Conservation (phyloP, 2,888 invertebrate genomes). For the Cyclophora albipunctata region DNA sequence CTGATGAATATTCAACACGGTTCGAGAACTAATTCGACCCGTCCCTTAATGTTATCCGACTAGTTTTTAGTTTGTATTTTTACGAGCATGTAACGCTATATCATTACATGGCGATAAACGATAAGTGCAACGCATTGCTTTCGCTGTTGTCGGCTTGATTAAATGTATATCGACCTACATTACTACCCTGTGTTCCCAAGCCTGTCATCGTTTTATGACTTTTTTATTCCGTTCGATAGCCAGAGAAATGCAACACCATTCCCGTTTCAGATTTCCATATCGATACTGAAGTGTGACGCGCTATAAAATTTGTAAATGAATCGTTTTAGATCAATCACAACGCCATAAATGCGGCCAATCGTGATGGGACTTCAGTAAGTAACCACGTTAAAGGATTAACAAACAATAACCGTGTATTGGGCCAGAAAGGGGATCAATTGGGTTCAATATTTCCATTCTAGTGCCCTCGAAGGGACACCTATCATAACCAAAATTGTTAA, state of each 20-base stretch:
- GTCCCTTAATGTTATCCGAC: conserved; percentile 35
- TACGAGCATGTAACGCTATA: conserved; percentile 65
- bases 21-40: conserved; percentile 42
- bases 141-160: conserved; percentile 58
- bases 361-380: conserved; percentile 14
- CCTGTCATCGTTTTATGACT: conserved; percentile 68
- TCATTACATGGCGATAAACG: conserved; percentile 62
- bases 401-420: conserved; percentile 6
- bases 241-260: conserved; percentile 66
- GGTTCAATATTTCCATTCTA: conserved; percentile 8
- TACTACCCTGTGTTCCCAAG: conserved; percentile 65
- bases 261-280: conserved; percentile 55
- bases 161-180: conserved; percentile 60
- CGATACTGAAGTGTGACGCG: conserved; percentile 44
- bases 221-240: conserved; percentile 67
- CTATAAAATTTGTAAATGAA: conserved; percentile 48
- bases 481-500: conserved; percentile 19
- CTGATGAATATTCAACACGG: conserved; percentile 52
- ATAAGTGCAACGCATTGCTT: conserved; percentile 62
- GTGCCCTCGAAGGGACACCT: conserved; percentile 14
- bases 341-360: conserved; percentile 26
- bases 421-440: conserved; percentile 10
- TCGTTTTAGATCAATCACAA: conserved; percentile 37
- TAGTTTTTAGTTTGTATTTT: conserved; percentile 51
- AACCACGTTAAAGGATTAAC: conserved; percentile 14